Conservation (phyloP, 2,888 invertebrate genomes). For the Buathra laborator region DNA sequence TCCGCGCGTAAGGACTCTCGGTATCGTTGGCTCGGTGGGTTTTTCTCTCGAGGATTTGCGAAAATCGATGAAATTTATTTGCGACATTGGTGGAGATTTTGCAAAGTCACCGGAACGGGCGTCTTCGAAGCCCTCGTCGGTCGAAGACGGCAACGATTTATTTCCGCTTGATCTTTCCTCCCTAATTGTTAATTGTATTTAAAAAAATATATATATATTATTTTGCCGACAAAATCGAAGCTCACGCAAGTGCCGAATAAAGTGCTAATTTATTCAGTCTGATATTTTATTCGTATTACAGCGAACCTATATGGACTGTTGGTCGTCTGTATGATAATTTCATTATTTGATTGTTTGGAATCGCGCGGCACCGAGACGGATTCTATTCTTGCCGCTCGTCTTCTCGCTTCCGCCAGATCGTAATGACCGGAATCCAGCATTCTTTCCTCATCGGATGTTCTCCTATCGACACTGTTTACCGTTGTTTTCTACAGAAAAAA, state of each 20-base stretch:
- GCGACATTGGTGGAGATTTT: constrained; percentile 80
- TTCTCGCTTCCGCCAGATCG: constrained; percentile 82
- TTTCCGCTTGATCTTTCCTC: constrained; percentile 80
- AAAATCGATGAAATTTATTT: constrained; percentile 75
- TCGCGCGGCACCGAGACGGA: constrained; percentile 73
- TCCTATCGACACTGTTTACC: constrained; percentile 73
- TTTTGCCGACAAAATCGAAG: neutral
- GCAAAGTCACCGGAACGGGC: constrained; percentile 84
- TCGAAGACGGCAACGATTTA: constrained; percentile 83
- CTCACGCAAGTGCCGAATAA: constrained; percentile 2
- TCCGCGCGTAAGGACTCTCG: constrained; percentile 71
- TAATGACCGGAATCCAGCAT: constrained; percentile 83
- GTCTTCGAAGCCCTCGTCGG: constrained; percentile 88
- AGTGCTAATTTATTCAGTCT: constrained; percentile 71
- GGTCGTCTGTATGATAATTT: constrained; percentile 73
- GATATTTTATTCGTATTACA: constrained; percentile 75
- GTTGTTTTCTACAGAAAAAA: constrained; percentile 68
- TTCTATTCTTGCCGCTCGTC: constrained; percentile 80
- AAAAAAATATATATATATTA: constrained; percentile 33
- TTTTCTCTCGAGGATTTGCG: constrained; percentile 77
- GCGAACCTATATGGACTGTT: constrained; percentile 79
- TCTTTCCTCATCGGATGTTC: constrained; percentile 79
- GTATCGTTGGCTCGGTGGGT: constrained; percentile 74
- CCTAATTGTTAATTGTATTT: constrained; percentile 63
- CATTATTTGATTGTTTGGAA: constrained; percentile 68